Base-by-base conservation (phyloP, 2,888 invertebrate species). In the Tubulanus polymorphus region DNA sequence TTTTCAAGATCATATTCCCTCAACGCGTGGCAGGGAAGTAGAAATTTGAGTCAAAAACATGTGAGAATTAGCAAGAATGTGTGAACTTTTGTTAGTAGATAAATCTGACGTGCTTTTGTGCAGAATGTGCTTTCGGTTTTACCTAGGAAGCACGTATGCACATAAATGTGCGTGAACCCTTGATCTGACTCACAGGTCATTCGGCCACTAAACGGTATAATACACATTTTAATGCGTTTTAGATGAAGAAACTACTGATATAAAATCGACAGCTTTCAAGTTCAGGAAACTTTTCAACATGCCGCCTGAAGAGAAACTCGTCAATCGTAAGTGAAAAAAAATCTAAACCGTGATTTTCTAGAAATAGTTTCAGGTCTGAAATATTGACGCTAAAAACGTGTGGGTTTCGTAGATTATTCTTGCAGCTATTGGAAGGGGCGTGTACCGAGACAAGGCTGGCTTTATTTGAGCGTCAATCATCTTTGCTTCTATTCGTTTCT, bases 401-500 rank as follows among this genome's bases (percentile, higher is more conserved):
- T 51, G 10, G 27, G 18, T 37, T 29, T 58, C 59, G 6, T 60
- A 83, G 83, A 83, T 67, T 83, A 83, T 66, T 82, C 81, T 10
- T 84, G 74, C 75, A 95, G 95, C 74, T 94, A 91, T 74, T 91
- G 93, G 88, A 93, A 93, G 80, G 89, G 91, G 32, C 88, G 88
- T 76, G 83, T 97, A 65, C 96, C 95, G 0, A 83, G 91, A n/a
- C 96, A 96, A 82, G 97, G 97, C 30, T 93, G 93, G 88, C 83
- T 97, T 76, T 99, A 96, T 76, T 84, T 97, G n/a, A 94, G 95
- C 23, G 88, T 97, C 32, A 93, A 94, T 77, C 92, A 93, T 78
- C 85, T 96, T 77, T 94, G 94, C 76, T 99, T 97, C 81, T 90
- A 96, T 79, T 91, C 96, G 0, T 93, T 91, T 74, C 88, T 97